Evolutionary conservation across 2,797 vertebrate genomes (phyloP).

Genomic region (Tapirus indicus): DNA sequence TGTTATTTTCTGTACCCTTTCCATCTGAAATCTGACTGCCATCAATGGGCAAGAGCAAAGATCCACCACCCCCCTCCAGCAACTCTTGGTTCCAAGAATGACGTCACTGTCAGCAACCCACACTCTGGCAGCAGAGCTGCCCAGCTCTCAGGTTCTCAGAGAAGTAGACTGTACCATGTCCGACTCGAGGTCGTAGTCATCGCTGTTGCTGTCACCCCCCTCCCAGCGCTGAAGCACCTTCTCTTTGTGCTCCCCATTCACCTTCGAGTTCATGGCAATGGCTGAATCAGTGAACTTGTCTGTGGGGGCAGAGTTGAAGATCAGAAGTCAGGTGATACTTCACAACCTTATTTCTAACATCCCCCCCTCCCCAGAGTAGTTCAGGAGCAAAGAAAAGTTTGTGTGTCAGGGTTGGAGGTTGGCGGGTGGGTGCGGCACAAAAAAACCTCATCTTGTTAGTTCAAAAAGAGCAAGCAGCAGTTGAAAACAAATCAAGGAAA

Average conservation of each 20-base stretch:
- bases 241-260: slow-evolving; percentile 97
- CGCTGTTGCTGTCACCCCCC: slow-evolving; percentile 95
- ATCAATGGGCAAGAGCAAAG: neutral
- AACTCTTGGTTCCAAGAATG: neutral
- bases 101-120: neutral
- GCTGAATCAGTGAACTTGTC: slow-evolving; percentile 96
- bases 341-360: neutral
- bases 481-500: neutral
- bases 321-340: neutral
- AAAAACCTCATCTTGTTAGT: neutral
- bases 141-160: neutral
- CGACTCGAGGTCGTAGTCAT: slow-evolving; percentile 94
- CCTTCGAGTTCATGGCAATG: slow-evolving; percentile 91
- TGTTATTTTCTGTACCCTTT: neutral
- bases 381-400: neutral
- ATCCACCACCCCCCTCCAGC: neutral
- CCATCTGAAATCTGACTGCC: neutral
- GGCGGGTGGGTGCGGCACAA: accelerated
- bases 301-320: slow-evolving; percentile 72
- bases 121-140: neutral
- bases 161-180: slow-evolving; percentile 90
- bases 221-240: slow-evolving; percentile 97
- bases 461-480: neutral
- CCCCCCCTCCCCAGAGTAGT: neutral
- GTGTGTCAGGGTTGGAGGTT: neutral